These are phyloP conservation scores for Drosophila tristis DNA, from an alignment of 1,140 invertebrate genomes.

Conservation along the genomic window DNA sequence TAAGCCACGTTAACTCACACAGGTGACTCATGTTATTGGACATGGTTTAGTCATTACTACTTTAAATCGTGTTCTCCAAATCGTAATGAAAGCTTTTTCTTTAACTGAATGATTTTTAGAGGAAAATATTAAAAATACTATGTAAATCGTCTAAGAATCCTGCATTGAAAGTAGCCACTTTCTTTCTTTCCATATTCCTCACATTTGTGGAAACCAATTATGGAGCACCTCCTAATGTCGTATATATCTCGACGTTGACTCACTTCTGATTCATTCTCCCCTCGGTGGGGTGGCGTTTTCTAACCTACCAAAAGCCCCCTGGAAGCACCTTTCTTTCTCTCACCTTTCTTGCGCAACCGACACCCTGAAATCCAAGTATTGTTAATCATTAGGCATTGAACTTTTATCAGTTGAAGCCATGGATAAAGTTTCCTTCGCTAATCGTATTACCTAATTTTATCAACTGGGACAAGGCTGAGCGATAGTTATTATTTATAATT, in stretches of 20 bases:
- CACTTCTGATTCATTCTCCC: constrained; percentile 52
- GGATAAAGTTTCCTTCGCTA: constrained; percentile 43
- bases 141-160: background rate
- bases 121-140: too few species aligned
- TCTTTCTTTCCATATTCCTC: too few species aligned
- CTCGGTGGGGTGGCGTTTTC: constrained; percentile 29
- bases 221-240: constrained; percentile 4
- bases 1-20: too few species aligned
- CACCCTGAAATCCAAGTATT: constrained; percentile 22
- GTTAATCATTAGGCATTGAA: constrained; percentile 57
- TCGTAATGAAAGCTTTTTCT: background rate
- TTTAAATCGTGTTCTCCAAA: too few species aligned
- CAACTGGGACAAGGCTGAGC: constrained; percentile 51
- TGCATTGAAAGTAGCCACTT: too few species aligned
- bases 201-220: too few species aligned
- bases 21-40: too few species aligned
- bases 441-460: constrained; percentile 52
- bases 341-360: constrained; percentile 42
- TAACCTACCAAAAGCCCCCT: background rate
- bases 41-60: too few species aligned
- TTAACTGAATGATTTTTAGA: too few species aligned
- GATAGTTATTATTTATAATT: constrained; percentile 27
- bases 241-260: constrained; percentile 23
- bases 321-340: constrained; percentile 9
- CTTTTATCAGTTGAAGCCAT: constrained; percentile 11